Evolutionary conservation across 2,797 vertebrate genomes (phyloP), one percentile per base, ranked within the genome.

Genomic region (Lutjanus campechanus): DNA sequence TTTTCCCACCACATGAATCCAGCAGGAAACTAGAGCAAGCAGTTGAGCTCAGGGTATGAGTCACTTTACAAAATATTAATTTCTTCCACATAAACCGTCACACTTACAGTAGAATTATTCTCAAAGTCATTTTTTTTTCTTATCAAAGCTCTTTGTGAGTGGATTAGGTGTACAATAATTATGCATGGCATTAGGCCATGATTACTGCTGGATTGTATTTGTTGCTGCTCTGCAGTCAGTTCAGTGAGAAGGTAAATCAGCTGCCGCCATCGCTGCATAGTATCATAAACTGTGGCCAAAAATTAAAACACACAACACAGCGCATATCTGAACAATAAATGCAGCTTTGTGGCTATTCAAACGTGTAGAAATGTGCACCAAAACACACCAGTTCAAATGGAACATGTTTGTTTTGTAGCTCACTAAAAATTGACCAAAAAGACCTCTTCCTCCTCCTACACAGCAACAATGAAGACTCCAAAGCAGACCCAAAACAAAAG

Each of bases 151-250:
- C 89, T 82, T 87, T 90, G 85, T 91, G 88, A 87, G 75, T 86
- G 90, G 94, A 95, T 95, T 96, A 95, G 87, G 82, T 73, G 88
- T 76, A 82, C 90, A 92, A 93, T 94, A 93, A 93, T 81, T 82
- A 80, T 94, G 85, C 88, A 89, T 88, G 94, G 92, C 85, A 93
- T 92, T 92, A 94, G 69, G 86, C 92, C 46, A 67, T 55, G 62
- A 90, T 90, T 85, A 93, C 85, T 83, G 92, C 50, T 91, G 90
- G 93, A 82, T 93, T 92, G 87, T 83, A 92, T 71, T 73, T 67
- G 87, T 65, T 71, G 82, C 85, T 67, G 15, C 36, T 17, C 67
- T 68, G 55, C 64, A 81, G 64, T 69, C 54, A 62, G 20, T 79
- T 83, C 64, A 84, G 3, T 51, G 16, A 69, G 49, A 76, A 25